Evolutionary conservation across 2,888 invertebrate species (phyloP).

Genomic region (Noctua janthe): DNA sequence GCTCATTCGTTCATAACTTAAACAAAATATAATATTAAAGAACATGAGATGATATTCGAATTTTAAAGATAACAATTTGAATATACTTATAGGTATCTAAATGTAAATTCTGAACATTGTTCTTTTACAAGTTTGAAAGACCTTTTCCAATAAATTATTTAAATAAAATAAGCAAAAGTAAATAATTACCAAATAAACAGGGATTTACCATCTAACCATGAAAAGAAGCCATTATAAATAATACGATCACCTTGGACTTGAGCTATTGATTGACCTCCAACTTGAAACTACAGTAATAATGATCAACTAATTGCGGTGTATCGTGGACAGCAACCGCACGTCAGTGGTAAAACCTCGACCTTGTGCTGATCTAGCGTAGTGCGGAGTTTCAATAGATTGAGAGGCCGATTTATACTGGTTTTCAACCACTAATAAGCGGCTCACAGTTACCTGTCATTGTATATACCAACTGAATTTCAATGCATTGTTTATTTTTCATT

Average conservation of each 20-base stretch:
- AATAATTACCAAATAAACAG: neutral
- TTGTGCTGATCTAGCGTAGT: neutral
- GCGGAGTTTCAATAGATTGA: neutral
- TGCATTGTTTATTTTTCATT: neutral
- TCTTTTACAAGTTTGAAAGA: neutral
- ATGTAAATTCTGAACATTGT: neutral
- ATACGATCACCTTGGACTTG: conserved; percentile 35
- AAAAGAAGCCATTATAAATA: conserved; percentile 10
- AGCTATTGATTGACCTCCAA: conserved; percentile 34
- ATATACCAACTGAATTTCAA: neutral
- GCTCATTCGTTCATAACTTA: neutral
- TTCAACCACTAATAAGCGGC: neutral
- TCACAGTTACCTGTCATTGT: neutral
- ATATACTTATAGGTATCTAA: neutral
- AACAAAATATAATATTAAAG: neutral
- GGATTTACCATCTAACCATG: neutral
- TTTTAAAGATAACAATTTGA: neutral
- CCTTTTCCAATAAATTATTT: neutral
- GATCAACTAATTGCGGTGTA: neutral
- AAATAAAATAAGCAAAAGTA: neutral
- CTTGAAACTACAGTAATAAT: conserved; percentile 16
- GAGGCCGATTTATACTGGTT: neutral
- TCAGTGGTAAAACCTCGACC: neutral
- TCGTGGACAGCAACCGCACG: neutral
- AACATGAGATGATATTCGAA: too few species aligned